These are phyloP conservation scores for Drosophila willistoni DNA, from an alignment of 1,140 invertebrate species.

Conservation along the genomic window DNA sequence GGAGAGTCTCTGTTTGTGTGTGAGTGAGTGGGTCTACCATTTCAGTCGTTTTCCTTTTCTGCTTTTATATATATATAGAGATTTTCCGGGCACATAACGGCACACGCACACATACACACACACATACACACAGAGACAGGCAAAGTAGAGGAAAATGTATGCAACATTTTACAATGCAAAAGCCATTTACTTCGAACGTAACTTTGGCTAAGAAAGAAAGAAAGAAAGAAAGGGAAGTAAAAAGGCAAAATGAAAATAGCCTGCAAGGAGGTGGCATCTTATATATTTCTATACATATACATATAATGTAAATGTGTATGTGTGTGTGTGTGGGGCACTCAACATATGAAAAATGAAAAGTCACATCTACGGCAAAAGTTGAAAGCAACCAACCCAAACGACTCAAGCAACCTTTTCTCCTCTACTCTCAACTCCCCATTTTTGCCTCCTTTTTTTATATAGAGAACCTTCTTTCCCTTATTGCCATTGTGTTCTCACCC, in stretches of 20 bases:
- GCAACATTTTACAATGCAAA: conserved; percentile 82
- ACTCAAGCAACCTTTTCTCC: conserved; percentile 32
- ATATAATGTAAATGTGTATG: conserved; percentile 1
- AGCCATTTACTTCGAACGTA: conserved; percentile 65
- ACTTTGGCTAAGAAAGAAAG: conserved; percentile 19
- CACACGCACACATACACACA: conserved; percentile 29
- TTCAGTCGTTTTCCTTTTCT: conserved; percentile 38
- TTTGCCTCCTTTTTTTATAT: conserved; percentile 43
- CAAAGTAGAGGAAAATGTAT: conserved; percentile 81
- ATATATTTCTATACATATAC: not conserved
- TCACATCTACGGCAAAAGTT: conserved; percentile 59
- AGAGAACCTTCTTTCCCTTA: conserved; percentile 30
- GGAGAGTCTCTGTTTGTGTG: conserved; percentile 18
- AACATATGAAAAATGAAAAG: conserved; percentile 81
- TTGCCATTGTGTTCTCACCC: conserved; percentile 36
- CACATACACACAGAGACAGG: conserved; percentile 48
- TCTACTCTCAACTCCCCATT: not conserved
- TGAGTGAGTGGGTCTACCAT: conserved; percentile 17
- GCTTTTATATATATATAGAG: conserved; percentile 24
- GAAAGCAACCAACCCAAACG: conserved; percentile 39
- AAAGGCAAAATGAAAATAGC: conserved; percentile 37
- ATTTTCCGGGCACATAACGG: conserved; percentile 36
- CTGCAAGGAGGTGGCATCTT: conserved; percentile 32
- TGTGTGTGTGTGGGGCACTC: conserved; percentile 43
- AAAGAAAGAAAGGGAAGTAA: conserved; percentile 28